A percentile compares a stretch with the other conserved stretches of the same genome.
phyloP scores from a whole-genome alignment of 2,797 vertebrate species.

The Eospalax fontanierii region DNA sequence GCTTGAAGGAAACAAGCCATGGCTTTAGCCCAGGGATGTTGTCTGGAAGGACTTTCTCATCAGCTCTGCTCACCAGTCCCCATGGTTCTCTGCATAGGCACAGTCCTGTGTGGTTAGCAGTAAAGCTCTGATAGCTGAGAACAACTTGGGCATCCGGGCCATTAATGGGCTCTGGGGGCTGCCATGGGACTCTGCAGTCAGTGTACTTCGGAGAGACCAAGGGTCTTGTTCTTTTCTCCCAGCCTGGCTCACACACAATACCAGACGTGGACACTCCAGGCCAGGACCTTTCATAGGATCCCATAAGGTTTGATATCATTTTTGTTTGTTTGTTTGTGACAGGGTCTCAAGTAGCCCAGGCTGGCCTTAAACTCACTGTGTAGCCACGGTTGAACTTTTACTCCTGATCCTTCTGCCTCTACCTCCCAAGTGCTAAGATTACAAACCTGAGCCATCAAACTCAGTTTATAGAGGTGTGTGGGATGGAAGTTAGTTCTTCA shows the following conservation, averaged over 20 bases:
- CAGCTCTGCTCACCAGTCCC: not conserved
- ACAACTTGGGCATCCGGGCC: not conserved
- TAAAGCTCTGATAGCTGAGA: not conserved
- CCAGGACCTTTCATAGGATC: accelerated
- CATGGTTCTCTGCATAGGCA: not conserved
- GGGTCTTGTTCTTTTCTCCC: not conserved
- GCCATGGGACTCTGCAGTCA: not conserved
- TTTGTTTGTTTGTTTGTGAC: not conserved
- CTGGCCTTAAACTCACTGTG: not conserved
- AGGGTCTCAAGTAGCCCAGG: not conserved
- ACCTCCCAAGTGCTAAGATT: no score
- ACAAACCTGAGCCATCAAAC: no score
- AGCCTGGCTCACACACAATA: not conserved
- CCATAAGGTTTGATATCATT: not conserved
- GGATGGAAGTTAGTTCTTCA: not conserved
- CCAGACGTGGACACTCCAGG: not conserved
- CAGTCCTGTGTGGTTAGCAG: not conserved
- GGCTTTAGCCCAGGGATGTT: not conserved
- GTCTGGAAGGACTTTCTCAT: not conserved
- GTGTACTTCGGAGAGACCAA: not conserved
- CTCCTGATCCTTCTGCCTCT: not conserved
- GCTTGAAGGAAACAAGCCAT: not conserved
- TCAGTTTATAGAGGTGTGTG: not conserved
- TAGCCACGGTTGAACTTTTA: not conserved
- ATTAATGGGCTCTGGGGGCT: not conserved